Evolutionary conservation across 2,113 vertebrate genomes (phyloP), one percentile per base, ranked within the genome.

Genomic region (Pluvialis apricaria): DNA sequence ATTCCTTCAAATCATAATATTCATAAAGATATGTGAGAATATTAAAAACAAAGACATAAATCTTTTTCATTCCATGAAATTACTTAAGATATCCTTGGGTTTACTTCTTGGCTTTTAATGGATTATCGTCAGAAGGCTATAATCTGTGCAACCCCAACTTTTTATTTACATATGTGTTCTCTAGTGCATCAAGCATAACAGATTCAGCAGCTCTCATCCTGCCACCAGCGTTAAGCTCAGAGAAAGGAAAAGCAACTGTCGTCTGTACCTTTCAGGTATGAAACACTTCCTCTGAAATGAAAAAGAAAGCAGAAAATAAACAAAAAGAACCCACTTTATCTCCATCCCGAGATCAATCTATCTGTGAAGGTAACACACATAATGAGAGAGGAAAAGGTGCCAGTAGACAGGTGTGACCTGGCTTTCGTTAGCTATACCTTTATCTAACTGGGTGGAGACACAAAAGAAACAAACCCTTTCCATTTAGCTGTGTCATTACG

Each of bases 381-480:
- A 95, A 97, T 85, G 58, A 95, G 86, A 85, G 91, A 95, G 96
- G 89, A 92, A 88, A 94, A 86, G 84, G 87, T 97, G 96, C 95
- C 94, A 96, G 92, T 76, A 97, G 94, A 95, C 96, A 97, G 96
- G 97, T 95, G 97, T 97, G 96, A 97, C 96, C 55, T 75, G 73
- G 70, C 86, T 97, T 96, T 97, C 91, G 2, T 97, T 94, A 94
- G 62, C 94, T 58, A 3, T 92, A 82, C 78, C 89, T 97, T 96
- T 97, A 97, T 97, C 96, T 95, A 82, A 80, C 94, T 96, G 96
- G 97, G 97, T 97, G 97, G 97, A 95, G 96, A 52, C 91, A 75
- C 90, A 92, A 92, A 95, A 88, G 93, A 90, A 96, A 94, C 82
- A 96, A 96, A 91, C 94, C 88, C 91, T 97, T 97, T 97, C 94